Percentiles rank a stretch among this genome's conserved stretches.
Evolutionary conservation across 2,797 vertebrate genomes (phyloP).

Genomic region (Propithecus perrieri): DNA sequence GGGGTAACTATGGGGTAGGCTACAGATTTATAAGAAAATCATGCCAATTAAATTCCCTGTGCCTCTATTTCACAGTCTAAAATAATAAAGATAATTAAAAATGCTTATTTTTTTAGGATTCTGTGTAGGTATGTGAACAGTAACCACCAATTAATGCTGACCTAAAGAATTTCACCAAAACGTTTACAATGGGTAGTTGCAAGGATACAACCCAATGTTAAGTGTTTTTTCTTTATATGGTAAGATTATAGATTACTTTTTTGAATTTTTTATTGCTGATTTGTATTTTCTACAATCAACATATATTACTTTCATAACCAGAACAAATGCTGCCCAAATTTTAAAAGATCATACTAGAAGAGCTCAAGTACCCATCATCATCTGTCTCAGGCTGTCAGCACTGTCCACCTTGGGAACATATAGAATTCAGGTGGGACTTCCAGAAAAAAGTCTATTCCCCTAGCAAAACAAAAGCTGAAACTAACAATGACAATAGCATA

Average conservation of each 20-base stretch:
- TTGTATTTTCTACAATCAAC: neutral
- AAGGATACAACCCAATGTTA: neutral
- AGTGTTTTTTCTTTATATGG: neutral
- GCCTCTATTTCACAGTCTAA: neutral
- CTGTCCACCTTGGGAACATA: neutral
- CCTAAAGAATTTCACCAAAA: neutral
- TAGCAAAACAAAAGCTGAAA: neutral
- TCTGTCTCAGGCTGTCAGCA: neutral
- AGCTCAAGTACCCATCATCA: neutral
- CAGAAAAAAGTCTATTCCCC: neutral
- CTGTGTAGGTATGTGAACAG: neutral
- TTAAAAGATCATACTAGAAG: neutral
- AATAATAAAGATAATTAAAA: neutral
- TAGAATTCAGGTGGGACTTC: neutral
- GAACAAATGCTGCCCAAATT: neutral
- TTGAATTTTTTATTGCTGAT: neutral
- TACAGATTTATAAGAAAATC: neutral
- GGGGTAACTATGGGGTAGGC: neutral
- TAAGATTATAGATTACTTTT: neutral
- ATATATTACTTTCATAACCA: neutral
- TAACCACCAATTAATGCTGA: neutral
- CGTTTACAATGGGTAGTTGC: neutral
- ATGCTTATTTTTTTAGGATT: neutral
- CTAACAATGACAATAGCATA: accelerated
- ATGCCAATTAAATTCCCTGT: neutral